Evolutionary conservation across 1,140 invertebrate species (phyloP).

Genomic region (Prorops nasuta): DNA sequence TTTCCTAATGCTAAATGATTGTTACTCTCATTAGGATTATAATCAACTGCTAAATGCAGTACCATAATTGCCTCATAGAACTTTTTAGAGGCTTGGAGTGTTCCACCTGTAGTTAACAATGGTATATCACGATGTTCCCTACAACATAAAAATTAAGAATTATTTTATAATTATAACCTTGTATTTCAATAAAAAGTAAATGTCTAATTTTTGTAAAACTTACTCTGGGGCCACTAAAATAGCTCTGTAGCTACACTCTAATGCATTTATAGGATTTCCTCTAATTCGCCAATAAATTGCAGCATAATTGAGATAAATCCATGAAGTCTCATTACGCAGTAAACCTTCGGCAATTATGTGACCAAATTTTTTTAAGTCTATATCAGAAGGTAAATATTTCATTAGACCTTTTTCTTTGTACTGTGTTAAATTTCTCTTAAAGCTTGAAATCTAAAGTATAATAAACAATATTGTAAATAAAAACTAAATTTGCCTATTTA

Average conservation of each 20-base stretch:
- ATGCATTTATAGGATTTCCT: conserved; percentile 74
- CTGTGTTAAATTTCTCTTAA: conserved; percentile 67
- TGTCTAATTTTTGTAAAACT: too few species aligned
- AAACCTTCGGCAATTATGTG: conserved; percentile 66
- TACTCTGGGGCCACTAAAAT: conserved; percentile 78
- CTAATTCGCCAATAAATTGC: conserved; percentile 82
- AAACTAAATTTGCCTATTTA: background rate
- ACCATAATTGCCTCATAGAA: conserved; percentile 78
- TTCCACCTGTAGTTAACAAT: conserved; percentile 77
- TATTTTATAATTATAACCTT: too few species aligned
- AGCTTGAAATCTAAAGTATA: conserved; percentile 46
- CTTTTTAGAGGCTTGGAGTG: conserved; percentile 72
- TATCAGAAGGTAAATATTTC: conserved; percentile 63
- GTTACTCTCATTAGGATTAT: conserved; percentile 68
- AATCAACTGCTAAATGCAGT: conserved; percentile 76
- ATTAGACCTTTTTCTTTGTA: conserved; percentile 66
- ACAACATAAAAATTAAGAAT: too few species aligned
- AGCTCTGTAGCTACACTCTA: conserved; percentile 79
- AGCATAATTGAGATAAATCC: conserved; percentile 82
- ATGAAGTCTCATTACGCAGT: conserved; percentile 72
- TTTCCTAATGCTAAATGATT: conserved; percentile 80
- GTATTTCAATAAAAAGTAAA: too few species aligned
- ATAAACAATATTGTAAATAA: too few species aligned
- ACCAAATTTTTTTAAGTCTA: conserved; percentile 67
- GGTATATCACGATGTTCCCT: conserved; percentile 77